These are phyloP conservation scores for Phaonia tiefii DNA, from an alignment of 2,888 invertebrate species.

Conservation along the genomic window DNA sequence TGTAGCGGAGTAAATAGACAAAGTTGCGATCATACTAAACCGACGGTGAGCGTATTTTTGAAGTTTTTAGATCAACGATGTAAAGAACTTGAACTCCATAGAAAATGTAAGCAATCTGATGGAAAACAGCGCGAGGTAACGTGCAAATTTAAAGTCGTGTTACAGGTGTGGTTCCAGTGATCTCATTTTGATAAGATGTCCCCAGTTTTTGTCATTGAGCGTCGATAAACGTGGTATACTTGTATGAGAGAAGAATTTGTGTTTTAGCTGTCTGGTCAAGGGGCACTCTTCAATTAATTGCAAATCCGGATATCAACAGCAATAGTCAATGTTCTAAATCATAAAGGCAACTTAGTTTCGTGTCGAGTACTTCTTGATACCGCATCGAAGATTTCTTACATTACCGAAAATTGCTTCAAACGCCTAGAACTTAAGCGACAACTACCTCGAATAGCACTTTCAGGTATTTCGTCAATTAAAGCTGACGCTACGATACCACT, in stretches of 20 bases:
- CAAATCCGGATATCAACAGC: constrained; percentile 6
- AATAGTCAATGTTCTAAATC: constrained; percentile 1
- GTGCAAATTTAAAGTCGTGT: neutral
- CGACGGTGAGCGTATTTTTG: neutral
- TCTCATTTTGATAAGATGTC: constrained; percentile 16
- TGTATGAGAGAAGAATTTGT: neutral
- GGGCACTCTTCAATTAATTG: constrained; percentile 18
- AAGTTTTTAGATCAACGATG: constrained; percentile 4
- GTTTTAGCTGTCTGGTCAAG: constrained; percentile 14
- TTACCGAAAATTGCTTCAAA: constrained; percentile 13
- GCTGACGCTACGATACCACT: constrained; percentile 4
- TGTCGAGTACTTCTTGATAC: constrained; percentile 15
- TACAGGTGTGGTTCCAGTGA: constrained; percentile 2
- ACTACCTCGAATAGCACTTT: neutral
- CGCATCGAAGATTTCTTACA: constrained; percentile 18
- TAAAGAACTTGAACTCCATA: neutral
- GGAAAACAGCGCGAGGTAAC: neutral
- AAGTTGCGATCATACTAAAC: neutral
- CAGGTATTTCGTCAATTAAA: too few species aligned
- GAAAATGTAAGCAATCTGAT: neutral
- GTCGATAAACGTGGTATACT: constrained; percentile 1
- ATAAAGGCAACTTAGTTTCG: neutral
- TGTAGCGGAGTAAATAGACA: too few species aligned
- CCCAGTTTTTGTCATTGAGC: constrained; percentile 19
- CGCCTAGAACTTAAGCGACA: neutral